A percentile compares a stretch with the other conserved stretches of the same genome.
phyloP scores from a whole-genome alignment of 2,888 invertebrate genomes.

The Microdon myrmicae region DNA sequence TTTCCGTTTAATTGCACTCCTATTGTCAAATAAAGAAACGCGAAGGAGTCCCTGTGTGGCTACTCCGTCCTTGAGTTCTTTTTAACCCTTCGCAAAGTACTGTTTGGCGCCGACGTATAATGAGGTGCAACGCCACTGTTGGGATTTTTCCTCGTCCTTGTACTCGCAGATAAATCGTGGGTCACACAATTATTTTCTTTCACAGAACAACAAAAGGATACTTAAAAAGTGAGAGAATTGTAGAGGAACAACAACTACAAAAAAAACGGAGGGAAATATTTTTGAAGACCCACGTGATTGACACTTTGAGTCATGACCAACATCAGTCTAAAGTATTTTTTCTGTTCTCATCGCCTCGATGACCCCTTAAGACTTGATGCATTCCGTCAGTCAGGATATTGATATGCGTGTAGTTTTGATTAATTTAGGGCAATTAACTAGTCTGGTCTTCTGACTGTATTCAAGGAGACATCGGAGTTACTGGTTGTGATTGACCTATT shows the following conservation, averaged over 20 bases:
- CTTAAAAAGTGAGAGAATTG: not conserved
- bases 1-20: slow-evolving; percentile 41
- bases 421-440: slow-evolving; percentile 44
- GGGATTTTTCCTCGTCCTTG: not conserved
- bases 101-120: slow-evolving; percentile 12
- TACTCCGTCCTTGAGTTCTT: not conserved
- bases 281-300: slow-evolving; percentile 40
- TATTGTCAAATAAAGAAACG: slow-evolving; percentile 47
- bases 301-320: slow-evolving; percentile 47
- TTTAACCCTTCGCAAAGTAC: slow-evolving; percentile 22
- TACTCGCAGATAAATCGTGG: slow-evolving; percentile 16
- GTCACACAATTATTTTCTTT: slow-evolving; percentile 40
- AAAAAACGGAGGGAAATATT: too few species aligned
- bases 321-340: slow-evolving; percentile 43
- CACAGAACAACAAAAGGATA: slow-evolving; percentile 12
- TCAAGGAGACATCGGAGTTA: too few species aligned
- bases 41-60: slow-evolving; percentile 8
- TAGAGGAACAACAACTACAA: too few species aligned
- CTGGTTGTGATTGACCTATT: slow-evolving; percentile 39
- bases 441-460: slow-evolving; percentile 46
- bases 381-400: slow-evolving; percentile 45
- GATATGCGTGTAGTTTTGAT: slow-evolving; percentile 51
- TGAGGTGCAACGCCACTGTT: slow-evolving; percentile 33
- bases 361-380: slow-evolving; percentile 47
- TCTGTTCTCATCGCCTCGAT: too few species aligned